These are phyloP conservation scores for Eupithecia centaureata DNA, from an alignment of 2,888 invertebrate genomes.

Conservation along the genomic window DNA sequence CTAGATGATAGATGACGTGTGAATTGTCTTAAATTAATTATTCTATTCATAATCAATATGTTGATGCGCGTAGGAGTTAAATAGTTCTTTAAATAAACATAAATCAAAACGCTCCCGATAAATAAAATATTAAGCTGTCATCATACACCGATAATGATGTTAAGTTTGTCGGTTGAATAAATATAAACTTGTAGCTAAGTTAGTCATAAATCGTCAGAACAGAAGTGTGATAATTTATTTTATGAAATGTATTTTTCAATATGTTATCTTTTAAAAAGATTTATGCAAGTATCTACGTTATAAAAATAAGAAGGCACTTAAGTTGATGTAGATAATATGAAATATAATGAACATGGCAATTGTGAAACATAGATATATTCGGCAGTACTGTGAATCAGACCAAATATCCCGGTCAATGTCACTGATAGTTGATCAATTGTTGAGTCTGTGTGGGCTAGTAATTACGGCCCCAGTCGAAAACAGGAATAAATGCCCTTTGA, in stretches of 20 bases:
- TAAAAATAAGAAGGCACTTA: too few species aligned
- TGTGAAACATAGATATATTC: conserved; percentile 32
- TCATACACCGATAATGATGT: conserved; percentile 12
- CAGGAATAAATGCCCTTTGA: background rate
- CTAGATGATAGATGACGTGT: too few species aligned
- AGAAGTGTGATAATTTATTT: conserved; percentile 34
- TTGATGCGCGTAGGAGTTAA: background rate
- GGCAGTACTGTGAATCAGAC: conserved; percentile 63
- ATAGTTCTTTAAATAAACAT: background rate
- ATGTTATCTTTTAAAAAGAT: too few species aligned
- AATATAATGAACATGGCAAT: too few species aligned
- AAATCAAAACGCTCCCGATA: background rate
- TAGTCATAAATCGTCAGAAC: conserved; percentile 6
- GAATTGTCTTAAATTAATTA: too few species aligned
- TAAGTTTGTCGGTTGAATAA: conserved; percentile 1
- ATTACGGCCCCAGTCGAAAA: conserved; percentile 1
- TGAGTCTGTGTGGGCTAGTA: conserved; percentile 19
- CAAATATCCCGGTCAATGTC: conserved; percentile 72
- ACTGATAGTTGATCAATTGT: conserved; percentile 56
- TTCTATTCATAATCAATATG: too few species aligned
- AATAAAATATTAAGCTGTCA: conserved; percentile 1
- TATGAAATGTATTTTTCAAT: background rate
- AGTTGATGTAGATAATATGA: too few species aligned
- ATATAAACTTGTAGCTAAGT: background rate
- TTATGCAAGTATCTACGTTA: too few species aligned